Evolutionary conservation across 2,113 vertebrate species (phyloP).

Genomic region (Larimichthys polyactis): DNA sequence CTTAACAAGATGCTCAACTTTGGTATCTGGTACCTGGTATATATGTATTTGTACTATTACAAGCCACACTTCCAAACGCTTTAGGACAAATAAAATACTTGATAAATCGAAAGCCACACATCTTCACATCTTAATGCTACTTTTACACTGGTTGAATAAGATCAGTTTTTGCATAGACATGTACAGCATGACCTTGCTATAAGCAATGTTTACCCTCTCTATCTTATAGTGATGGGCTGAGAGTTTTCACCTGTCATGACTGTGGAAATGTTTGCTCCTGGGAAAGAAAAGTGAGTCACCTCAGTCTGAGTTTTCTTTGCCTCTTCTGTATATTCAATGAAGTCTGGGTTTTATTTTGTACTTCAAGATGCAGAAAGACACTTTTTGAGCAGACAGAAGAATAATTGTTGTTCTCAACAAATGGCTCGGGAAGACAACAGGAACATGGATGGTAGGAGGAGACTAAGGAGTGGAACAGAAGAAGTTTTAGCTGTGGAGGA

Average conservation of each 20-base stretch:
- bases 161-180: neutral
- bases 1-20: too few species aligned
- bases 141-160: neutral
- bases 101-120: neutral
- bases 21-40: too few species aligned
- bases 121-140: neutral
- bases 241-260: neutral
- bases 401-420: neutral
- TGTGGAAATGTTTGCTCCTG: neutral
- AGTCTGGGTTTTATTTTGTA: neutral
- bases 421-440: neutral
- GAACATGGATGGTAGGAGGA: neutral
- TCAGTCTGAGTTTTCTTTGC: neutral
- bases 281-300: neutral
- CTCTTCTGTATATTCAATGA: neutral
- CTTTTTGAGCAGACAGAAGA: neutral
- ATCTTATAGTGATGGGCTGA: neutral
- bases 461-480: neutral
- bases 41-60: too few species aligned
- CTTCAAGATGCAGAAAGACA: conserved; percentile 4
- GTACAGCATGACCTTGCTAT: neutral
- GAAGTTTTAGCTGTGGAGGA: conserved; percentile 25
- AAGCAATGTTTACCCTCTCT: neutral
- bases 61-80: too few species aligned
- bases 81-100: too few species aligned